Conservation (phyloP, 2,888 invertebrate species). For the Drosophila pullipes region DNA sequence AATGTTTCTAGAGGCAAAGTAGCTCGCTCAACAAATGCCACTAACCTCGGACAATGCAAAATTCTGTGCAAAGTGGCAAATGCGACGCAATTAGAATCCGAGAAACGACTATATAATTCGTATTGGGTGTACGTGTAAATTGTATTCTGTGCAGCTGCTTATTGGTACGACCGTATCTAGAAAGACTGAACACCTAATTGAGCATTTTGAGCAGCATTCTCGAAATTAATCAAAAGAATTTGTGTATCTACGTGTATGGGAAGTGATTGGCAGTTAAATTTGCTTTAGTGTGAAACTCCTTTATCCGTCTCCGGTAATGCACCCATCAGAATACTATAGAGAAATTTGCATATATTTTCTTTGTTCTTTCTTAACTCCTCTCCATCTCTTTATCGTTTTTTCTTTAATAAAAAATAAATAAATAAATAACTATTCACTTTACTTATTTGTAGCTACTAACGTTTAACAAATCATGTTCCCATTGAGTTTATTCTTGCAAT, state of each 20-base stretch:
- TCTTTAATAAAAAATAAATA: neutral
- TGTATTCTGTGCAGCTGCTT: conserved; percentile 2
- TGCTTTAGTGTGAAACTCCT: neutral
- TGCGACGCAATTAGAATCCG: conserved; percentile 49
- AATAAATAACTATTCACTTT: neutral
- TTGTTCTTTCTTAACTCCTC: too few species aligned
- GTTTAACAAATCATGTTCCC: neutral
- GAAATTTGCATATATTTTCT: neutral
- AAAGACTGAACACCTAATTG: conserved; percentile 1
- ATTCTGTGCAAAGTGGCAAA: conserved; percentile 29
- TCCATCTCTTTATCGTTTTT: neutral
- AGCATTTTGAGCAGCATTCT: neutral
- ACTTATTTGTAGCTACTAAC: neutral
- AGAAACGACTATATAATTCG: conserved; percentile 17
- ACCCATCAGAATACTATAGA: neutral
- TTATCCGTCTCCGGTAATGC: neutral
- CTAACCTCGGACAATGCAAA: conserved; percentile 71
- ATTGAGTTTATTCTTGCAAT: neutral
- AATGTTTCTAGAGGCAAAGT: conserved; percentile 21
- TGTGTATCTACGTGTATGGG: neutral
- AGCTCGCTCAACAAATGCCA: conserved; percentile 44
- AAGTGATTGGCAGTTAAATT: neutral
- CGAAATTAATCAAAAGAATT: neutral
- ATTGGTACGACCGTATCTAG: conserved; percentile 13
- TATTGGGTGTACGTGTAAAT: conserved; percentile 3